These are phyloP conservation scores for Drosophila pallidifrons DNA, from an alignment of 1,140 invertebrate species.

Conservation along the genomic window DNA sequence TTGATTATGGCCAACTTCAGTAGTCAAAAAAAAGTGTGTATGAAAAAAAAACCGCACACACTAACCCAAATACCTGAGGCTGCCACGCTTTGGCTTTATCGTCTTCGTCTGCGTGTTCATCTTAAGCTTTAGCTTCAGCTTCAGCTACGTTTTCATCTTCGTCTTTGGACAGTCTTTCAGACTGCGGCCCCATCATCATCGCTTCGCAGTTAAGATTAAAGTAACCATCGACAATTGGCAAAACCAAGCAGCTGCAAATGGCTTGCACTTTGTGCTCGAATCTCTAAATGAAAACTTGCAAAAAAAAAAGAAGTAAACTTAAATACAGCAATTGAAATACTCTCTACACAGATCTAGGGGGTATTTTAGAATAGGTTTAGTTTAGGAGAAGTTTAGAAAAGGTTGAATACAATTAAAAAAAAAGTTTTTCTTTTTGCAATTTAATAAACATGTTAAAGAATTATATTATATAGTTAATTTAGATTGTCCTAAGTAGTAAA, in stretches of 20 bases:
- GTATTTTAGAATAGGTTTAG: background rate
- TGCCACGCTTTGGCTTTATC: slow-evolving; percentile 22
- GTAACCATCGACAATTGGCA: slow-evolving; percentile 70
- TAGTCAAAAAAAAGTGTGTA: slow-evolving; percentile 1
- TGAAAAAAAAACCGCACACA: slow-evolving; percentile 51
- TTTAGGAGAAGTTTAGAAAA: background rate
- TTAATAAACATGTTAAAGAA: too few relatives aligned
- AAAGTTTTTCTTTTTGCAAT: too few relatives aligned
- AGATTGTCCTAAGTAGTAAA: too few relatives aligned
- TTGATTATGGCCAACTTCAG: slow-evolving; percentile 26
- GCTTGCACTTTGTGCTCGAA: slow-evolving; percentile 68
- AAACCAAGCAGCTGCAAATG: slow-evolving; percentile 63
- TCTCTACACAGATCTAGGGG: slow-evolving; percentile 4
- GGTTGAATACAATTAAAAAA: background rate
- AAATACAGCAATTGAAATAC: slow-evolving; percentile 27
- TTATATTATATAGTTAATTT: too few relatives aligned
- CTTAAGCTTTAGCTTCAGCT: slow-evolving; percentile 14
- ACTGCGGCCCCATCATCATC: slow-evolving; percentile 31
- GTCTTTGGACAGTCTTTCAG: slow-evolving; percentile 9
- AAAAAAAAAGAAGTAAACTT: slow-evolving; percentile 3
- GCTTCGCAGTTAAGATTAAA: slow-evolving; percentile 55
- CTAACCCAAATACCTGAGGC: slow-evolving; percentile 67
- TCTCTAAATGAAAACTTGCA: slow-evolving; percentile 52
- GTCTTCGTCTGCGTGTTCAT: background rate
- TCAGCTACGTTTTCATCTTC: background rate